These are phyloP conservation scores for Prionailurus bengalensis DNA, from an alignment of 2,113 vertebrate genomes.

Conservation along the genomic window DNA sequence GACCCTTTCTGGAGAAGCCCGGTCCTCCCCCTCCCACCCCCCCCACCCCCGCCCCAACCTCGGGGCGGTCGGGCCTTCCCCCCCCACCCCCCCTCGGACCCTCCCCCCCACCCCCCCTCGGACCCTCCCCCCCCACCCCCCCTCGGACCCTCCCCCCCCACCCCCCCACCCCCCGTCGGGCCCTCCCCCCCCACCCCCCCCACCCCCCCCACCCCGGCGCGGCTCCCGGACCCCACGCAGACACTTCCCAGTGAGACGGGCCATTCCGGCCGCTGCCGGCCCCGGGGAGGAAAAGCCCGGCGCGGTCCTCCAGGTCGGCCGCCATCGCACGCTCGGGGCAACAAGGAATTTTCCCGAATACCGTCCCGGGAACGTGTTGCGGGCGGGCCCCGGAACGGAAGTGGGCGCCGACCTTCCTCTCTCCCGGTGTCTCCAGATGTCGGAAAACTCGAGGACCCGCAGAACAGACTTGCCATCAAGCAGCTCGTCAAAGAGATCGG, in stretches of 20 bases:
- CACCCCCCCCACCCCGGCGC: accelerated
- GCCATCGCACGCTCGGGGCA: accelerated
- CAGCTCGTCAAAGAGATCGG: slow-evolving; percentile 91
- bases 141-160: accelerated
- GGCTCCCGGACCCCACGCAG: not conserved
- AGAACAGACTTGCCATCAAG: slow-evolving; percentile 88
- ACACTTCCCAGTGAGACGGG: not conserved
- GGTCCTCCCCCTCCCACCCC: accelerated
- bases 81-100: accelerated
- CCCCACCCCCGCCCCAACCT: not conserved
- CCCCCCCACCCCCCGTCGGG: accelerated
- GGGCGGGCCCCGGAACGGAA: not conserved
- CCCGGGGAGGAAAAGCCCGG: not conserved
- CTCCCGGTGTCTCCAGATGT: slow-evolving; percentile 87
- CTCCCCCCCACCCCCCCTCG: accelerated
- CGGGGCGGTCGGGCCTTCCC: not conserved
- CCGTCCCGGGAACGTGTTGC: not conserved
- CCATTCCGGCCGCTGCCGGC: not conserved
- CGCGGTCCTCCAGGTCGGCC: not conserved
- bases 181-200: accelerated
- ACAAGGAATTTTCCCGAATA: not conserved
- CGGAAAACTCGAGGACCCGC: slow-evolving; percentile 86
- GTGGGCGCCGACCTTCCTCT: not conserved
- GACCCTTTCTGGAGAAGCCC: not conserved
- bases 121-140: accelerated